Percentiles rank a stretch among this genome's conserved stretches.
Conservation (phyloP, 2,113 vertebrate species). For the Nanger granti region DNA sequence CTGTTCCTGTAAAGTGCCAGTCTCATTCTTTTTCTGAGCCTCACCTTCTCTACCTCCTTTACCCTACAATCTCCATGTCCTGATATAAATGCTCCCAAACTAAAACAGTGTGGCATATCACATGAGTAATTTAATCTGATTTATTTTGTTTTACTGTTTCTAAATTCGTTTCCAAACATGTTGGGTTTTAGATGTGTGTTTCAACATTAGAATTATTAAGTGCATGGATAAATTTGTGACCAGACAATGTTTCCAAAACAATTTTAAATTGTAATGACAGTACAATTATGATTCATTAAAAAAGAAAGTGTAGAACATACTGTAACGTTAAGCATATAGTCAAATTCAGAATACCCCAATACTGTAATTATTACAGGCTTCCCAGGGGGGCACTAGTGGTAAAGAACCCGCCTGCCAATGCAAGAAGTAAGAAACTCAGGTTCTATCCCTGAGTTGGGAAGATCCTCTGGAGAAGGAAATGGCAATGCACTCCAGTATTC, state of each 20-base stretch:
- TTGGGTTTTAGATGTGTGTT: not conserved
- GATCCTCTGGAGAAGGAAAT: not conserved
- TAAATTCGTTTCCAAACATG: not conserved
- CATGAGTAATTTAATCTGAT: not conserved
- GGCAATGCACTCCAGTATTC: not conserved
- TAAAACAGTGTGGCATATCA: not conserved
- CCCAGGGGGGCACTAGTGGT: not conserved
- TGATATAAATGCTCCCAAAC: not conserved
- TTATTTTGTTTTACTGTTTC: not conserved
- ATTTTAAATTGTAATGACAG: not conserved
- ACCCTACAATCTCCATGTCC: not conserved
- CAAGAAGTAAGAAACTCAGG: not conserved
- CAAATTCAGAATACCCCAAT: not conserved
- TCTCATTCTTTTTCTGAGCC: not conserved
- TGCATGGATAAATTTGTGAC: not conserved
- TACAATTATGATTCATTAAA: not conserved
- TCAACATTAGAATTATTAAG: not conserved
- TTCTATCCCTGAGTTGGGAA: not conserved
- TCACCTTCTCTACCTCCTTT: not conserved
- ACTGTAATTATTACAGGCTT: not conserved
- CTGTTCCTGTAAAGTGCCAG: not conserved
- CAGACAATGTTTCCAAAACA: not conserved
- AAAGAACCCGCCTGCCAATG: not conserved
- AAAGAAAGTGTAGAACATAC: not conserved
- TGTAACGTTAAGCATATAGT: not conserved